Evolutionary conservation across 2,113 vertebrate species (phyloP).

Genomic region (Prietella phreatophila): DNA sequence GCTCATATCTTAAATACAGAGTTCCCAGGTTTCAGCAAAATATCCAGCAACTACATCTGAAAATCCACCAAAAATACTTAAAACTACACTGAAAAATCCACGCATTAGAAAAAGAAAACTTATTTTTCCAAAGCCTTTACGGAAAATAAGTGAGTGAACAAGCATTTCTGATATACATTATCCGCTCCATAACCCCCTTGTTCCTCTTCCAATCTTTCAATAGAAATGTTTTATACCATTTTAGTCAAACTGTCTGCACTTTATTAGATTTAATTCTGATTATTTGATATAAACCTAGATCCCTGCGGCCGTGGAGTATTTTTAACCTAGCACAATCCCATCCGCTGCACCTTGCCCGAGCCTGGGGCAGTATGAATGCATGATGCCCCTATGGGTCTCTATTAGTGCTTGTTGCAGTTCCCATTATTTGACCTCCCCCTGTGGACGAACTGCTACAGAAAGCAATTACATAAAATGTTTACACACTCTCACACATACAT

Average conservation of each 20-base stretch:
- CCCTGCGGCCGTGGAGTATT: too few species aligned
- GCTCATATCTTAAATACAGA: background rate
- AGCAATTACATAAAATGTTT: background rate
- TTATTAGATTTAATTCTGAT: too few species aligned
- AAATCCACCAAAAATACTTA: too few species aligned
- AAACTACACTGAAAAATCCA: background rate
- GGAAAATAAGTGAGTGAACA: background rate
- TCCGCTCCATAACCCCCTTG: background rate
- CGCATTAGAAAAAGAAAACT: background rate
- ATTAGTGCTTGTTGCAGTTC: background rate
- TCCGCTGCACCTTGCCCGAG: too few species aligned
- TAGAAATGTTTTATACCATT: background rate
- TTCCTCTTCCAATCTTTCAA: background rate
- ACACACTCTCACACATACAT: background rate
- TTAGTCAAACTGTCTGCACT: background rate
- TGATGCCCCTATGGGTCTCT: background rate
- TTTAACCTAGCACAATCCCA: background rate
- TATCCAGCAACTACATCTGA: background rate
- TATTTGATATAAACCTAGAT: background rate
- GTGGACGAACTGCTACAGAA: background rate
- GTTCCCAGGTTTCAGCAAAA: background rate
- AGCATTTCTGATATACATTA: background rate
- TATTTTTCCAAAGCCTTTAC: background rate
- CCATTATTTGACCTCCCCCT: background rate
- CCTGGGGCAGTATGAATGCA: background rate